phyloP scores from a whole-genome alignment of 2,113 vertebrate genomes.

The Osmerus eperlanus region DNA sequence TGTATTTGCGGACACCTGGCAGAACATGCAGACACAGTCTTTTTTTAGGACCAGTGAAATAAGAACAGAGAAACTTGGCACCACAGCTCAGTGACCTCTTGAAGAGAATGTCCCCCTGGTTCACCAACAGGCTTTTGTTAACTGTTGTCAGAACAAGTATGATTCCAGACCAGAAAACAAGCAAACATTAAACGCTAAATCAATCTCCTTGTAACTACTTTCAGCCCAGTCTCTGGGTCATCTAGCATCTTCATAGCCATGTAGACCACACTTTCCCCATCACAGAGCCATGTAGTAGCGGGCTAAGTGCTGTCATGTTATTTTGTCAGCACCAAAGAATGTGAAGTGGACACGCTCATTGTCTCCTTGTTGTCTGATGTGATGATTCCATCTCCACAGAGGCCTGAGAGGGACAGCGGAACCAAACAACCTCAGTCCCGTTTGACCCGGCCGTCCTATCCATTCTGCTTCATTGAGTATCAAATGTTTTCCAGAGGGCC shows the following conservation, averaged over 20 bases:
- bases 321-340: conserved; percentile 29
- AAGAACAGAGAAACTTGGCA: conserved; percentile 54
- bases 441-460: conserved; percentile 55
- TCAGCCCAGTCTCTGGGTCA: background rate
- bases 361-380: conserved; percentile 43
- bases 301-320: conserved; percentile 48
- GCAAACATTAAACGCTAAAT: conserved; percentile 1
- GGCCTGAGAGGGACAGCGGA: conserved; percentile 44
- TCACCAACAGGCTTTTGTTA: conserved; percentile 1
- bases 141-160: conserved; percentile 28
- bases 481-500: conserved; percentile 44
- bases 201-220: conserved; percentile 10
- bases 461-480: conserved; percentile 54
- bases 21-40: conserved; percentile 53
- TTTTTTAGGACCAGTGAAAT: conserved; percentile 58
- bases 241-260: background rate
- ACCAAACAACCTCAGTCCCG: conserved; percentile 49
- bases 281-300: conserved; percentile 10
- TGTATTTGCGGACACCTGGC: conserved; percentile 66
- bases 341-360: conserved; percentile 31
- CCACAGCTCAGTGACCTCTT: conserved; percentile 41
- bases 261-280: background rate
- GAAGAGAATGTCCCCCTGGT: conserved; percentile 37
- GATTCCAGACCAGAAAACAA: too few species aligned
- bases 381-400: conserved; percentile 41